Percentiles rank a stretch among this genome's conserved stretches.
Conservation (phyloP, 2,797 vertebrate species). For the Lagorchestes hirsutus region DNA sequence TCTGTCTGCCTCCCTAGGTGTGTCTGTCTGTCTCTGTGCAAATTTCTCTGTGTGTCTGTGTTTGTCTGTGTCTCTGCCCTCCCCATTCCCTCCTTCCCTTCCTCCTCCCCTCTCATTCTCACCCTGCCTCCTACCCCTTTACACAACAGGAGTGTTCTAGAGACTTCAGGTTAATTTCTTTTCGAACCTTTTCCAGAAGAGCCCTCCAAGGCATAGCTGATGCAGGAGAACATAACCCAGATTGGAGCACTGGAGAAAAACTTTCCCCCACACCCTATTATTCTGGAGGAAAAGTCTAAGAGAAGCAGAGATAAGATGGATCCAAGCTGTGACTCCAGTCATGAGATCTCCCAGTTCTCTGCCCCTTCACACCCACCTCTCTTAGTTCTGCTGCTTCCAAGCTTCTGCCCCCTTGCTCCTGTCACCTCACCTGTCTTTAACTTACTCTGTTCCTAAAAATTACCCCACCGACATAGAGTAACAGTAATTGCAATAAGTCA, state of each 20-base stretch:
- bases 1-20: not conserved
- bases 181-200: not conserved
- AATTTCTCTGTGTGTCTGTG: not conserved
- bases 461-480: not conserved
- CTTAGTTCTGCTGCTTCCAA: not conserved
- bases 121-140: not conserved
- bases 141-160: not conserved
- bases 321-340: not conserved
- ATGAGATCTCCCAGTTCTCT: not conserved
- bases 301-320: not conserved
- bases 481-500: not conserved
- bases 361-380: not conserved
- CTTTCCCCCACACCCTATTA: not conserved
- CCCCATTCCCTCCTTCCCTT: not conserved
- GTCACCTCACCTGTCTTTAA: not conserved
- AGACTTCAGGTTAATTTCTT: not conserved
- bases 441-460: not conserved
- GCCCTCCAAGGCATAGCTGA: not conserved
- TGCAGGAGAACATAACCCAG: not conserved
- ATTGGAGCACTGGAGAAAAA: not conserved
- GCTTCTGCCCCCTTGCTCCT: not conserved
- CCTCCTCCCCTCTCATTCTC: not conserved
- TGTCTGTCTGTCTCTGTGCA: no score
- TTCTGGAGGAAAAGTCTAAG: not conserved
- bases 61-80: not conserved